These are phyloP conservation scores for Papilio glaucus DNA, from an alignment of 1,140 invertebrate species.

Conservation along the genomic window DNA sequence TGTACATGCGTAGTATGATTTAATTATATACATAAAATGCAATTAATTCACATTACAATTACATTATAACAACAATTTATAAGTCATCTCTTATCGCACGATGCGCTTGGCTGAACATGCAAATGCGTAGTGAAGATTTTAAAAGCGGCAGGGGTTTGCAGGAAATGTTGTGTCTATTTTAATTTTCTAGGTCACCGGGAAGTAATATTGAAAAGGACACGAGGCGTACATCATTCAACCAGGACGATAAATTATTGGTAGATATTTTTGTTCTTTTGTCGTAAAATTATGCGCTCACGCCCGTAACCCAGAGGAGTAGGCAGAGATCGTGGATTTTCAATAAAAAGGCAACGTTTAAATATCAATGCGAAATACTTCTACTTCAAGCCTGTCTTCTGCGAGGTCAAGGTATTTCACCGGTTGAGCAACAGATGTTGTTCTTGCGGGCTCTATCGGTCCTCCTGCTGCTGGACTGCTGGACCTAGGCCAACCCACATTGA, in stretches of 20 bases:
- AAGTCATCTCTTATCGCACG: slow-evolving; percentile 8
- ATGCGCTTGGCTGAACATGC: slow-evolving; percentile 25
- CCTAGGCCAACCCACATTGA: too few relatives aligned
- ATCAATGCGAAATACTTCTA: too few relatives aligned
- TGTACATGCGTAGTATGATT: too few relatives aligned
- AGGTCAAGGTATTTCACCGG: too few relatives aligned
- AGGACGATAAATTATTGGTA: not conserved
- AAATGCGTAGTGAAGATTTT: slow-evolving; percentile 19
- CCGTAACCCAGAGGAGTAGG: too few relatives aligned
- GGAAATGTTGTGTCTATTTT: slow-evolving; percentile 1
- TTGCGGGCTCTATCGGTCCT: too few relatives aligned
- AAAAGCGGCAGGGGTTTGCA: slow-evolving; percentile 18
- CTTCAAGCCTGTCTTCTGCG: too few relatives aligned
- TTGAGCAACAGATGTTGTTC: too few relatives aligned
- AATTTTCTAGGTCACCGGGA: slow-evolving; percentile 18
- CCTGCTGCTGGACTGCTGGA: too few relatives aligned
- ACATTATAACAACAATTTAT: not conserved
- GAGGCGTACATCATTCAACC: not conserved
- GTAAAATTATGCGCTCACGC: too few relatives aligned
- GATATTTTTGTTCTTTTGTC: slow-evolving; percentile 11
- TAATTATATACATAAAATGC: not conserved
- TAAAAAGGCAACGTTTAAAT: too few relatives aligned
- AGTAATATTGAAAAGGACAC: slow-evolving; percentile 18
- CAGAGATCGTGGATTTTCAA: too few relatives aligned
- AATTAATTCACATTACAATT: not conserved